Evolutionary conservation across 2,797 vertebrate species (phyloP).

Genomic region (Rhodeus uyekii): DNA sequence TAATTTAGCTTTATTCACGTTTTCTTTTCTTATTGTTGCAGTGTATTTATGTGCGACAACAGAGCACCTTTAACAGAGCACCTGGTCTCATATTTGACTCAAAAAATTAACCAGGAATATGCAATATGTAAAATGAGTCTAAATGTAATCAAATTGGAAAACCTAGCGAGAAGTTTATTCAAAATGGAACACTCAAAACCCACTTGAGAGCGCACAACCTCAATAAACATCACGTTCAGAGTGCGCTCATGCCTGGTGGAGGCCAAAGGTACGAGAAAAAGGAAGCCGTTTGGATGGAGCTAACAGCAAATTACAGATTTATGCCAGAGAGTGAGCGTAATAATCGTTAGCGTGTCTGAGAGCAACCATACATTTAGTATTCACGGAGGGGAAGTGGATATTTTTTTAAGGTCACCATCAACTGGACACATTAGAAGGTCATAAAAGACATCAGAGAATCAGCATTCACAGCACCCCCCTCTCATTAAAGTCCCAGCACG

Average conservation of each 20-base stretch:
- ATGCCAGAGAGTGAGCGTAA: conserved; percentile 30
- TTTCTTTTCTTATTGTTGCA: too few species aligned
- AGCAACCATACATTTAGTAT: conserved; percentile 54
- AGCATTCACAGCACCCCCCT: conserved; percentile 47
- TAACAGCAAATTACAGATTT: conserved; percentile 38
- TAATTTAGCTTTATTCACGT: too few species aligned
- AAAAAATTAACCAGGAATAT: background rate
- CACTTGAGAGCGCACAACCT: background rate
- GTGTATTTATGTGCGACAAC: too few species aligned
- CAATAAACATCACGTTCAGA: background rate
- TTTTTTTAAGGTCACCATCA: conserved; percentile 54
- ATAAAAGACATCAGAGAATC: conserved; percentile 57
- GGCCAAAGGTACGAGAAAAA: background rate
- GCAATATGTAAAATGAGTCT: background rate
- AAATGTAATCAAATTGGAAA: background rate
- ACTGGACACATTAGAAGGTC: conserved; percentile 61
- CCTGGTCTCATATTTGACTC: background rate
- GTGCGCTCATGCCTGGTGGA: background rate
- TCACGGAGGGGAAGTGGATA: conserved; percentile 50
- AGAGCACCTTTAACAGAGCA: background rate
- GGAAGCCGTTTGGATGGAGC: conserved; percentile 19
- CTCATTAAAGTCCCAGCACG: conserved; percentile 52
- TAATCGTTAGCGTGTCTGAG: conserved; percentile 28
- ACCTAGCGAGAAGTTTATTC: background rate
- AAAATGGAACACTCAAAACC: background rate